Conservation (phyloP, 2,888 invertebrate species). For the Tanypteryx hageni region DNA sequence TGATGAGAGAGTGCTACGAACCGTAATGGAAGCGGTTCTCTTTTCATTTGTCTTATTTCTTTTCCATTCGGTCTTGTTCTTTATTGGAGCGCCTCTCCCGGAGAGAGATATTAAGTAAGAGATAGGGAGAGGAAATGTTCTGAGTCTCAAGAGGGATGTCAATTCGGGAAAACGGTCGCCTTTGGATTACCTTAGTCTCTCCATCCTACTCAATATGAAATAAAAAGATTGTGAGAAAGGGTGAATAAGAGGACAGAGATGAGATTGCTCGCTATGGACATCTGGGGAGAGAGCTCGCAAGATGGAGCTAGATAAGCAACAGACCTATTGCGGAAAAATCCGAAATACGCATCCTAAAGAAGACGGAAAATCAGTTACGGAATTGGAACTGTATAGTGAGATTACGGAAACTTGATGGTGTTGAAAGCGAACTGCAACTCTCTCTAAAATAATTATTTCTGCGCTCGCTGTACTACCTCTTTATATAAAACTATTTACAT, state of each 20-base stretch:
- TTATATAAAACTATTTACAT: too few species aligned
- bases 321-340: too few species aligned
- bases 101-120: not conserved
- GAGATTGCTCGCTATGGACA: not conserved
- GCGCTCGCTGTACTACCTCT: too few species aligned
- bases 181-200: not conserved
- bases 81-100: not conserved
- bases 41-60: not conserved
- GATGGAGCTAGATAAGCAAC: too few species aligned
- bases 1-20: not conserved
- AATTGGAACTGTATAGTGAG: too few species aligned
- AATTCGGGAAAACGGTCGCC: not conserved
- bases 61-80: not conserved
- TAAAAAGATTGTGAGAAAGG: not conserved
- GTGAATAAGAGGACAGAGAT: not conserved
- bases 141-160: not conserved
- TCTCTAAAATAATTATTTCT: too few species aligned
- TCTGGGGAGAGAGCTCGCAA: too few species aligned
- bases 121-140: not conserved
- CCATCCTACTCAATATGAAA: not conserved
- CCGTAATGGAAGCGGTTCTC: slow-evolving; percentile 6
- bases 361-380: too few species aligned
- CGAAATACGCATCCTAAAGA: too few species aligned
- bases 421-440: too few species aligned
- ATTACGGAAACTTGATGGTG: too few species aligned